Percentiles rank a stretch among this genome's conserved stretches.
Evolutionary conservation across 2,888 invertebrate species (phyloP).

Genomic region (Pyralis farinalis): DNA sequence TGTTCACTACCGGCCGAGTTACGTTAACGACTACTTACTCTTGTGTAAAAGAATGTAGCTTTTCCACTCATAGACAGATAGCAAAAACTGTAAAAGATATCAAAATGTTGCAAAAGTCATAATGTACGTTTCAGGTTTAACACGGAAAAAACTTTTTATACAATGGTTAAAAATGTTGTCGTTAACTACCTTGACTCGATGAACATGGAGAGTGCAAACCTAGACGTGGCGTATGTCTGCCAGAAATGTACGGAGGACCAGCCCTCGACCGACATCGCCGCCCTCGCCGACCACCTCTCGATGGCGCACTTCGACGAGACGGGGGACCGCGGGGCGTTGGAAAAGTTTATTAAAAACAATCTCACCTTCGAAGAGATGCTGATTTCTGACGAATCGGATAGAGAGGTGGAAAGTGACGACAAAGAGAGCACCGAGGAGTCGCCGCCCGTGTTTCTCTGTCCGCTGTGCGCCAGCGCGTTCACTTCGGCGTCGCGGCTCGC

Average conservation of each 20-base stretch:
- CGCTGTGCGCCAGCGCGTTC: constrained; percentile 49
- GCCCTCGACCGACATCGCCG: constrained; percentile 21
- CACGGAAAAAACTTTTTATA: constrained; percentile 16
- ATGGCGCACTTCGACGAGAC: constrained; percentile 27
- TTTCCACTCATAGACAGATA: no score
- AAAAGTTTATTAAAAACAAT: constrained; percentile 44
- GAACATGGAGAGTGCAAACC: not conserved
- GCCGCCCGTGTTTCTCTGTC: constrained; percentile 38
- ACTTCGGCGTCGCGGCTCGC: constrained; percentile 46
- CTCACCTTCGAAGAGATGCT: constrained; percentile 53
- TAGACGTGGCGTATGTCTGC: constrained; percentile 26
- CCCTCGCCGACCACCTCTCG: constrained; percentile 40
- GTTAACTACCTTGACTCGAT: constrained; percentile 27
- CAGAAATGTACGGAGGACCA: constrained; percentile 10
- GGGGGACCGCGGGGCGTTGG: constrained; percentile 17
- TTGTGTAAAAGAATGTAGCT: no score
- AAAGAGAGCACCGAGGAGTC: constrained; percentile 6
- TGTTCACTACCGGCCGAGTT: no score
- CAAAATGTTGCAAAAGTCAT: constrained; percentile 12
- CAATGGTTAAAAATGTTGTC: constrained; percentile 36
- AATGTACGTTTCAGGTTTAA: constrained; percentile 47
- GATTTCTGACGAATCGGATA: constrained; percentile 30
- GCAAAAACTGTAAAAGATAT: no score
- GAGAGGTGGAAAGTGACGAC: constrained; percentile 19
- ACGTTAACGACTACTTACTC: no score